Evolutionary conservation across 2,888 invertebrate genomes (phyloP).

Genomic region (Dysmachus trigonus): DNA sequence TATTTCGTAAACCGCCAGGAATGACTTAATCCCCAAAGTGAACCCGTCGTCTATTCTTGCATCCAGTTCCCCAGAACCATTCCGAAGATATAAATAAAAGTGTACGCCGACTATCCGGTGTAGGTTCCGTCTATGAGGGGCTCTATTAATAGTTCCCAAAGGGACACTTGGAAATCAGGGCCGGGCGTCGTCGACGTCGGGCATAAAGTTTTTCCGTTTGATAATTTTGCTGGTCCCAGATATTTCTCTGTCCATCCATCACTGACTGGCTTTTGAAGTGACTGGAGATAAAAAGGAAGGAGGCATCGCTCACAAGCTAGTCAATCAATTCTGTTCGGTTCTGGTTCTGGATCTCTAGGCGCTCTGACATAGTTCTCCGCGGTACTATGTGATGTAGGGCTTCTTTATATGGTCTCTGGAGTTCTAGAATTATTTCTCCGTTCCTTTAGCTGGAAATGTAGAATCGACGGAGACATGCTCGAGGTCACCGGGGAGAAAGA

Average conservation of each 20-base stretch:
- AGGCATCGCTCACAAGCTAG: neutral
- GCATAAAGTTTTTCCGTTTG: conserved; percentile 19
- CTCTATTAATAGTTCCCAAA: conserved; percentile 7
- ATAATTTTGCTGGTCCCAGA: neutral
- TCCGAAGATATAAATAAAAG: conserved; percentile 8
- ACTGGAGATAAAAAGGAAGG: neutral
- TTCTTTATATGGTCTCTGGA: neutral
- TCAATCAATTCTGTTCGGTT: too few species aligned
- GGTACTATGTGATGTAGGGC: neutral
- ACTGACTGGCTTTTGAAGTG: neutral
- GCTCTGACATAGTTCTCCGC: neutral
- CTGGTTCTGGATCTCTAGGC: neutral
- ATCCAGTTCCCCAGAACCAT: neutral
- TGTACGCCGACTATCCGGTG: neutral
- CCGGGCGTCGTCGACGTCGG: neutral
- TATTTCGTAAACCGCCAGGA: neutral
- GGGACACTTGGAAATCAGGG: conserved; percentile 36
- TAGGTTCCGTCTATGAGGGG: neutral
- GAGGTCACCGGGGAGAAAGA: conserved; percentile 32
- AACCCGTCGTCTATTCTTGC: neutral
- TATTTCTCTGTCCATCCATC: neutral
- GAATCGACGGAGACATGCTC: conserved; percentile 1
- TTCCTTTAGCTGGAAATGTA: neutral
- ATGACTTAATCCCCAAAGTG: conserved; percentile 17
- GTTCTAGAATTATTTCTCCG: conserved; percentile 1